Percentiles rank a stretch among this genome's conserved stretches.
Conservation (phyloP, 2,888 invertebrate genomes). For the Choreutis nemorana region DNA sequence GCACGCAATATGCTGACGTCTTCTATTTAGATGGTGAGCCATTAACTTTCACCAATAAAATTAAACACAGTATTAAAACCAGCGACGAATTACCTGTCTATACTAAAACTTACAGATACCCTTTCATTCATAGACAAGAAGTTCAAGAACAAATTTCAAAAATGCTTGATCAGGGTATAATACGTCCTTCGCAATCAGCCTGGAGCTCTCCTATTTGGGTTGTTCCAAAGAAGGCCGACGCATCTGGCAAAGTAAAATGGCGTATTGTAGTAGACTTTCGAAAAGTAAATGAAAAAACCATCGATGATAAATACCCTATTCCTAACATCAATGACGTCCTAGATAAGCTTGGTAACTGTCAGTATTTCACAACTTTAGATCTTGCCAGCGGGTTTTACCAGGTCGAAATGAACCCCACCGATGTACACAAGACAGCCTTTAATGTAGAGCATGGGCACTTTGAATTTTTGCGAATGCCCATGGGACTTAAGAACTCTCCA, state of each 20-base stretch:
- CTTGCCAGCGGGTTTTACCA: conserved; percentile 13
- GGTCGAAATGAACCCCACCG: conserved; percentile 11
- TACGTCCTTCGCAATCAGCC: conserved; percentile 11
- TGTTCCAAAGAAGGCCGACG: conserved; percentile 16
- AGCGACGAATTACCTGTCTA: conserved; percentile 17
- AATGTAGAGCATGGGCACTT: conserved; percentile 13
- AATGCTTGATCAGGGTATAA: conserved; percentile 15
- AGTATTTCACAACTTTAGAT: conserved; percentile 3
- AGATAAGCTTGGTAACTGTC: background rate
- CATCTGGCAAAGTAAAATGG: conserved; percentile 15
- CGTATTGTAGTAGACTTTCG: conserved; percentile 14
- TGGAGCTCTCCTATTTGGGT: conserved; percentile 15
- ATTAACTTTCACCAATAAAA: conserved; percentile 16
- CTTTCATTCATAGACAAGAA: conserved; percentile 17
- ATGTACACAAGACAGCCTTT: conserved; percentile 20
- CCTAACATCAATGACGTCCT: conserved; percentile 8
- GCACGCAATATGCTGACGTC: conserved; percentile 12
- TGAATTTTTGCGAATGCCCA: conserved; percentile 13
- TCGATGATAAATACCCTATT: conserved; percentile 13
- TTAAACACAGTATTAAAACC: conserved; percentile 16
- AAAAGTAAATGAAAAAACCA: conserved; percentile 13
- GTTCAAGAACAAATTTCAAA: conserved; percentile 15
- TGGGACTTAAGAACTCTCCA: conserved; percentile 11
- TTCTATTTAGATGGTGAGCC: conserved; percentile 13
- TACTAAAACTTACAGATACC: conserved; percentile 19